Percentiles rank a stretch among this genome's conserved stretches.
phyloP scores from a whole-genome alignment of 2,113 vertebrate genomes.

The Tamias sibiricus region DNA sequence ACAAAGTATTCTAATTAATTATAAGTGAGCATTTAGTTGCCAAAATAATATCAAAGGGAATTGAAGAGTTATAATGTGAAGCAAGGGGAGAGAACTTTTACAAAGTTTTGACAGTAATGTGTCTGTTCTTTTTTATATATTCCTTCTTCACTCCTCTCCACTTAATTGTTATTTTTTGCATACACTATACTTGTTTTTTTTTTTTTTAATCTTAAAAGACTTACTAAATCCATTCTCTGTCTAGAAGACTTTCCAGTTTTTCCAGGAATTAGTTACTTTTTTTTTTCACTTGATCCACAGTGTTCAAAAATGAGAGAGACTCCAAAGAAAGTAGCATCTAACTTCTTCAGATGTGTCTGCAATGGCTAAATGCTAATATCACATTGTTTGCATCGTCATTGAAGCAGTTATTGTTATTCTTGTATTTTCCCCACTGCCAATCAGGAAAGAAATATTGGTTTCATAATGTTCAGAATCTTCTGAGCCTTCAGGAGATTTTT shows the following conservation, averaged over 20 bases:
- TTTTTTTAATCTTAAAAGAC: not conserved
- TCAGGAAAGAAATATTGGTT: not conserved
- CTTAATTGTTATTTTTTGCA: not conserved
- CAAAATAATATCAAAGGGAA: not conserved
- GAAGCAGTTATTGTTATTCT: not conserved
- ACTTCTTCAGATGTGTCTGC: not conserved
- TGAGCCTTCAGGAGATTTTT: not conserved
- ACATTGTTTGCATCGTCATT: not conserved
- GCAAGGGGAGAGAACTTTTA: not conserved
- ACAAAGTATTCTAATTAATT: constrained; percentile 5
- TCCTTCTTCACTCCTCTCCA: not conserved
- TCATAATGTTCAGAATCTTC: constrained; percentile 32
- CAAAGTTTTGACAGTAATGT: not conserved
- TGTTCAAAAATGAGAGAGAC: not conserved
- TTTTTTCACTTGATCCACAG: not conserved
- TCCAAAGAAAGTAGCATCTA: not conserved
- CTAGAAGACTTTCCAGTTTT: not conserved
- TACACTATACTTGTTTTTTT: not conserved
- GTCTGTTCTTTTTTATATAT: not conserved
- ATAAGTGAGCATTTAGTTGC: not conserved
- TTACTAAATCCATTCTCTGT: not conserved
- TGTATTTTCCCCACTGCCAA: not conserved
- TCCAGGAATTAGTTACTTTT: not conserved
- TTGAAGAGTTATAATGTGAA: not conserved
- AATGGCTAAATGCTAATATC: not conserved